These are phyloP conservation scores for Cecropterus lyciades DNA, from an alignment of 1,140 invertebrate species.

Conservation along the genomic window DNA sequence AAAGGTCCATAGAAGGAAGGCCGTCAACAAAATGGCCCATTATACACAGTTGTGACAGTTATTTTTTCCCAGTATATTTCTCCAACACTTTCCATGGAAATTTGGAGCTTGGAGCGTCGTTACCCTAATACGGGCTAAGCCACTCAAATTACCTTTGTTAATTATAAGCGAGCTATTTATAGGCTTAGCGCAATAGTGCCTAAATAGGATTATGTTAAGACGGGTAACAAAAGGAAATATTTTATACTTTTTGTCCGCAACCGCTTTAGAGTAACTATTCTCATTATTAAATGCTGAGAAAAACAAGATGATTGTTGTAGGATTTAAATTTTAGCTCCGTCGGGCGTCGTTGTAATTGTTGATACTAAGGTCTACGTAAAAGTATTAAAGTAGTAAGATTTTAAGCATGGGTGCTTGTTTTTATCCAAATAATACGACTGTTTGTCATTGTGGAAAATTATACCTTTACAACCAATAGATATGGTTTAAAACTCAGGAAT, in stretches of 20 bases:
- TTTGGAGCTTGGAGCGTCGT: slow-evolving; percentile 29
- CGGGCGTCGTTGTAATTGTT: no score
- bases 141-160: slow-evolving; percentile 35
- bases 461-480: no score
- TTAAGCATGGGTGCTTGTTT: no score
- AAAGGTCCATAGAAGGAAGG: slow-evolving; percentile 22
- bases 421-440: no score
- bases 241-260: slow-evolving; percentile 23
- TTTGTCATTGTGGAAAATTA: no score
- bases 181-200: slow-evolving; percentile 19
- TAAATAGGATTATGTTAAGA: slow-evolving; percentile 17
- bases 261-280: slow-evolving; percentile 1
- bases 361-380: no score
- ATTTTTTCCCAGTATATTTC: slow-evolving; percentile 27
- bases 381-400: no score
- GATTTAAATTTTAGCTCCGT: slow-evolving; percentile 10
- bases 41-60: slow-evolving; percentile 30
- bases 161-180: slow-evolving; percentile 29
- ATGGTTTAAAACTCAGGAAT: no score
- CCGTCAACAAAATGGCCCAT: slow-evolving; percentile 28
- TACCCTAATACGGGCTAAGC: slow-evolving; percentile 28
- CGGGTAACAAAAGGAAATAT: slow-evolving; percentile 17
- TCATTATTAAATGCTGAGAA: slow-evolving; percentile 20
- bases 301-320: slow-evolving; percentile 25
- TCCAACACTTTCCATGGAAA: slow-evolving; percentile 20